Base-by-base conservation (phyloP, 2,113 vertebrate species). In the Pteropus alecto region DNA sequence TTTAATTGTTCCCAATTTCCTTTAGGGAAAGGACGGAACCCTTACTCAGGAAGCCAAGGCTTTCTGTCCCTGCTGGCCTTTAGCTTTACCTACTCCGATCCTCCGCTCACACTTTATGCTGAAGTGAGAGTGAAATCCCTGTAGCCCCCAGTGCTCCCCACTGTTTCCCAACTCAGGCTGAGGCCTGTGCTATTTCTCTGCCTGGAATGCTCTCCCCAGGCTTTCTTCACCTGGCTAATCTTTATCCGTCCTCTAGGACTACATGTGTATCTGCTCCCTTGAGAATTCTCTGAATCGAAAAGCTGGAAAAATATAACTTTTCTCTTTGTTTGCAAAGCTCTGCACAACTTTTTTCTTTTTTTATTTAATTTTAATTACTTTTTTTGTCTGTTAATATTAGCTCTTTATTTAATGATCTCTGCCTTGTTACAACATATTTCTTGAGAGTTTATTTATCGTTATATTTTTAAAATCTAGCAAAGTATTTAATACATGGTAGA, bases 21-120 rank as follows among this genome's bases (percentile, higher is more conserved):
- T 43, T 68, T 43, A 79, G 46, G 35, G 70, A 61, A 70, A 87
- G 54, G 13, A 48, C 2, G 46, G 1, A 15, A 18, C 10, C 3
- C n/a, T 92, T 79, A n/a, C 19, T 3, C 22, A 3, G 33, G 26
- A 28, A 78, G 7, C 19, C 26, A 26, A 2, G 4, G 10, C 1
- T 73, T 78, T 33, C 28, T 63, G 30, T n/a, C 35, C n/a, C 28
- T 58, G 0, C 19, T 33, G 7, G 0, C 65, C 7, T 43, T 19
- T 4, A 24, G 28, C 2, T 3, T 54, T 7, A 19, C 14, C 4
- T 24, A 43, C 2, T 54, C 18, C 3, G 8, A 3, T 3, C 12
- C 21, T 74, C 8, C 12, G 1, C 19, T 33, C 14, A 30, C 0
- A 7, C 2, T 33, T 15, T 2, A 11, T 38, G 5, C n/a, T 61